Conservation (phyloP, 2,888 invertebrate species). For the Tachina grossa region DNA sequence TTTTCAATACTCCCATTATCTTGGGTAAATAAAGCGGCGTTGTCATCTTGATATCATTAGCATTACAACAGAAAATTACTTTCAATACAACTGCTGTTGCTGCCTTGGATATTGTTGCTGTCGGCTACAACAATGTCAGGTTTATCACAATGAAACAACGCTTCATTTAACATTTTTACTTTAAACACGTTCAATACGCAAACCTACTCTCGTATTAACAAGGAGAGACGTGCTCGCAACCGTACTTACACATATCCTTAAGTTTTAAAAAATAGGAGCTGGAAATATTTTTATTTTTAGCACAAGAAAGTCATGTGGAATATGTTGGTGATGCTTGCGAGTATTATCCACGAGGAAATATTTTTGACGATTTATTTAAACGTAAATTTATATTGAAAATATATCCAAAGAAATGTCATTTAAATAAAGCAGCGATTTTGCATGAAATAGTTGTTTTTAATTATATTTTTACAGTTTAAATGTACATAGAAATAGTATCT, state of each 20-base stretch:
- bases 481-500: no score
- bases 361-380: neutral
- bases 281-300: neutral
- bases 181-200: slow-evolving; percentile 40
- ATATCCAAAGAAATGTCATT: neutral
- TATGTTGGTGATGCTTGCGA: neutral
- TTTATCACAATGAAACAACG: slow-evolving; percentile 71
- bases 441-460: no score
- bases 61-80: slow-evolving; percentile 67
- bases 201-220: slow-evolving; percentile 7
- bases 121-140: slow-evolving; percentile 60
- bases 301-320: neutral
- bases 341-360: neutral
- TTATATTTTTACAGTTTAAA: no score
- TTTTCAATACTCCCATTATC: slow-evolving; percentile 37
- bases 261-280: neutral
- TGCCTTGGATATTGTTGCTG: slow-evolving; percentile 37
- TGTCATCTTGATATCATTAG: slow-evolving; percentile 71
- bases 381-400: neutral
- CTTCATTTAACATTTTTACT: slow-evolving; percentile 68
- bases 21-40: slow-evolving; percentile 53
- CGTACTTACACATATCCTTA: neutral
- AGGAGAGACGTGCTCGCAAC: neutral
- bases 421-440: neutral
- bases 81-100: slow-evolving; percentile 42